Percentiles rank a stretch among this genome's conserved stretches.
Conservation (phyloP, 2,888 invertebrate species). For the Tanypteryx hageni region DNA sequence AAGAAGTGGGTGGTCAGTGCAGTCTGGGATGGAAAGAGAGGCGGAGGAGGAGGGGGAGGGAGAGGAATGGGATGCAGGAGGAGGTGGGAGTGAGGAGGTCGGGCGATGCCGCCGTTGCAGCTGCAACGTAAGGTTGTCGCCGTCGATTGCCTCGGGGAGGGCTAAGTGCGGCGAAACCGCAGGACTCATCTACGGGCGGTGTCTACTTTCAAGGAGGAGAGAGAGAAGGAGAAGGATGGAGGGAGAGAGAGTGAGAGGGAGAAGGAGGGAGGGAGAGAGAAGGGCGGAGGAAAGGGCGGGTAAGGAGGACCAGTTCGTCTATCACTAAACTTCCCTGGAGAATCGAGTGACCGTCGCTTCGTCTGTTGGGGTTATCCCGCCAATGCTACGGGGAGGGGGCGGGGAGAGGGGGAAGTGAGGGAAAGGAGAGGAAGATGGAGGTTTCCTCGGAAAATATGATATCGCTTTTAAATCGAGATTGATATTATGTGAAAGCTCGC, state of each 20-base stretch:
- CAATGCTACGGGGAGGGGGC: not conserved
- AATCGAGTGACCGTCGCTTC: not conserved
- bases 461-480: slow-evolving; percentile 35
- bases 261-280: not conserved
- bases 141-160: slow-evolving; percentile 30
- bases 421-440: not conserved
- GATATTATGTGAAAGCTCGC: slow-evolving; percentile 14
- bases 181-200: slow-evolving; percentile 35
- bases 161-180: slow-evolving; percentile 36
- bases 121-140: slow-evolving; percentile 47
- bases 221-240: not conserved
- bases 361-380: not conserved
- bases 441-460: slow-evolving; percentile 18
- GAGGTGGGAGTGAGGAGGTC: not conserved
- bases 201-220: slow-evolving; percentile 32
- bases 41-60: not conserved
- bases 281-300: not conserved
- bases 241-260: not conserved
- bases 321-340: slow-evolving; percentile 14
- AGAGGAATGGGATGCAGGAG: not conserved
- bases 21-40: not conserved
- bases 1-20: slow-evolving; percentile 23
- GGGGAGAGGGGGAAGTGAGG: not conserved
- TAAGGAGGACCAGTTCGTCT: slow-evolving; percentile 34
- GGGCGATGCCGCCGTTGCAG: slow-evolving; percentile 16